phyloP scores from a whole-genome alignment of 2,113 vertebrate genomes.

The Misgurnus mizolepis region DNA sequence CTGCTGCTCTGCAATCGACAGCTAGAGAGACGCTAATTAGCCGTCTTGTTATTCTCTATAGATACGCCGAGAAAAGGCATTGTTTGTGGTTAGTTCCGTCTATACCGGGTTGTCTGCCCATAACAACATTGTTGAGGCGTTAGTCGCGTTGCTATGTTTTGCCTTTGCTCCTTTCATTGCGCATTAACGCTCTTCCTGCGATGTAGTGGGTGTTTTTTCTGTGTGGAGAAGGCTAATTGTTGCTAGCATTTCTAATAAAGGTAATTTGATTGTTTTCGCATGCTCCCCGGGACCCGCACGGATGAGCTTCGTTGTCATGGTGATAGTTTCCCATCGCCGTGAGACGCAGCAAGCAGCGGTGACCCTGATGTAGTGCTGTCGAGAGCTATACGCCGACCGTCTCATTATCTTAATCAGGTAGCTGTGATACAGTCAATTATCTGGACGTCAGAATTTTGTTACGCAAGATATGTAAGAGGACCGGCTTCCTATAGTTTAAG shows the following conservation, averaged over 20 bases:
- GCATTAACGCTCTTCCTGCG: conserved; percentile 32
- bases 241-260: conserved; percentile 63
- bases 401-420: conserved; percentile 37
- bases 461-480: not conserved
- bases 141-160: conserved; percentile 39
- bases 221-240: conserved; percentile 44
- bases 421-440: conserved; percentile 24
- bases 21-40: conserved; percentile 33
- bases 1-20: not conserved
- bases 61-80: not conserved
- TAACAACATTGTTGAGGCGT: not conserved
- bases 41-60: conserved; percentile 2
- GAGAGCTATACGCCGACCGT: conserved; percentile 19
- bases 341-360: conserved; percentile 43
- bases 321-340: conserved; percentile 55
- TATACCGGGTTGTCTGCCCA: not conserved
- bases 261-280: conserved; percentile 65
- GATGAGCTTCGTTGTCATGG: conserved; percentile 69
- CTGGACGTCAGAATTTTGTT: conserved; percentile 11
- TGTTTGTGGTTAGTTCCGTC: conserved; percentile 12
- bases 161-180: conserved; percentile 55
- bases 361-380: conserved; percentile 52
- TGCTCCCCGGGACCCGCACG: conserved; percentile 44
- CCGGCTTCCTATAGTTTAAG: not conserved
- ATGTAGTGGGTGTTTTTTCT: conserved; percentile 39